Percentiles rank a stretch among this genome's conserved stretches.
Evolutionary conservation across 2,113 vertebrate species (phyloP).

Genomic region (Catharus minimus): DNA sequence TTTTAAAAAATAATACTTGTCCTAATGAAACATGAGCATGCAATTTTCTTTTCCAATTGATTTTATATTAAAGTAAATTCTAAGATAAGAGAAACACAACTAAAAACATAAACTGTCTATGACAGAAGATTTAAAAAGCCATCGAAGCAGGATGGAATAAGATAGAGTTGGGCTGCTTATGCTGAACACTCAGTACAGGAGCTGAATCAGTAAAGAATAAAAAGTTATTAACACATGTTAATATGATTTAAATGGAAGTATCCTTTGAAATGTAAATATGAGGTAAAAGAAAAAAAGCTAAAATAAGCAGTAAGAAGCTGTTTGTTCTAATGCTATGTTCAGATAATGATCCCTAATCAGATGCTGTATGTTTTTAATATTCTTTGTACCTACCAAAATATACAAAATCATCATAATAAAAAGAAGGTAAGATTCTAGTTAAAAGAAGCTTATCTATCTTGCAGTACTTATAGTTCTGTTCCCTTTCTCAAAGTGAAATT

Average conservation of each 20-base stretch:
- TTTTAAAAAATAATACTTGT: background rate
- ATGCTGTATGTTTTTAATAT: background rate
- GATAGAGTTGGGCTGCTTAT: background rate
- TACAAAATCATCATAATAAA: background rate
- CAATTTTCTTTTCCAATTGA: background rate
- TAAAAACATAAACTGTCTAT: background rate
- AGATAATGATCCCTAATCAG: background rate
- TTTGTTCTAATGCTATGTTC: background rate
- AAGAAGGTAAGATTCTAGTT: background rate
- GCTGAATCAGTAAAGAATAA: background rate
- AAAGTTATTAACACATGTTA: background rate
- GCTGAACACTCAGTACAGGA: background rate
- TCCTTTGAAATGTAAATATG: background rate
- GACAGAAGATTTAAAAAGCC: background rate
- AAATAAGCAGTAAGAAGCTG: background rate
- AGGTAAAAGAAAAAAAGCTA: background rate
- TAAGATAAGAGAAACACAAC: background rate
- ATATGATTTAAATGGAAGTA: background rate
- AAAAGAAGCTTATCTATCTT: background rate
- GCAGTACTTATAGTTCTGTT: background rate
- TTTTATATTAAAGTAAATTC: background rate
- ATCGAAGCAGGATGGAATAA: background rate
- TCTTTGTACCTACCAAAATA: background rate
- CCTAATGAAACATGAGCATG: background rate
- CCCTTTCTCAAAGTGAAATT: background rate